Base-by-base conservation (phyloP, 2,113 vertebrate genomes). In the Coracopsis vasa region DNA sequence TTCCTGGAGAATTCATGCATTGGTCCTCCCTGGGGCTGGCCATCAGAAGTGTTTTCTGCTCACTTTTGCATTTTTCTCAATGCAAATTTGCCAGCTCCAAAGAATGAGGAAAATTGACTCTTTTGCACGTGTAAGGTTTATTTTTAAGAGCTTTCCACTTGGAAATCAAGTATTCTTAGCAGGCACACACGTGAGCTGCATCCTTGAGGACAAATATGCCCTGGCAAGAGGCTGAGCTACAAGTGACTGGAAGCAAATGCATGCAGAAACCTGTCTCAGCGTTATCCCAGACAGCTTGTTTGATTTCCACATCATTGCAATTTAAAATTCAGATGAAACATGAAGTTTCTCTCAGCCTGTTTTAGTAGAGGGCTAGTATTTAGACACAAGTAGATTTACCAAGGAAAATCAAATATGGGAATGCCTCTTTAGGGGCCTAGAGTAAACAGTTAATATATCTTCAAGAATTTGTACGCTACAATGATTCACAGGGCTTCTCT, bases 131-230 rank as follows among this genome's bases (percentile, higher is more conserved):
- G 1, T 54, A 71, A 77, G 53, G 37, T 65, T 71, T 94, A 94
- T 73, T 95, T 95, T 60, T 91, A 96, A 82, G 74, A 90, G 67
- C 78, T 94, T 86, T 67, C 67, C 73, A 20, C 2, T 6, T 61
- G 54, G 71, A 94, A 96, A 97, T 93, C 92, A 96, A 97, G 51
- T 75, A 95, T 96, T 97, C 95, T 94, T 97, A 88, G 67, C 81
- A 67, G 69, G 65, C 33, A 50, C 31, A 45, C 14, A 69, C 3
- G 10, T 70, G 53, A 61, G 35, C 56, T 50, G 65, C 77, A 91
- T 91, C 73, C 94, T 66, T 61, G 80, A 89, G 87, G 94, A 93
- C 73, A 86, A 79, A 86, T 94, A 75, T 88, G 37, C 67, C 78
- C 61, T 31, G 17, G 61, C 42, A 88, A 81, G 54, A 94, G 67